These are phyloP conservation scores for Sebastes nivosus DNA, from an alignment of 2,797 vertebrate species.

Conservation along the genomic window DNA sequence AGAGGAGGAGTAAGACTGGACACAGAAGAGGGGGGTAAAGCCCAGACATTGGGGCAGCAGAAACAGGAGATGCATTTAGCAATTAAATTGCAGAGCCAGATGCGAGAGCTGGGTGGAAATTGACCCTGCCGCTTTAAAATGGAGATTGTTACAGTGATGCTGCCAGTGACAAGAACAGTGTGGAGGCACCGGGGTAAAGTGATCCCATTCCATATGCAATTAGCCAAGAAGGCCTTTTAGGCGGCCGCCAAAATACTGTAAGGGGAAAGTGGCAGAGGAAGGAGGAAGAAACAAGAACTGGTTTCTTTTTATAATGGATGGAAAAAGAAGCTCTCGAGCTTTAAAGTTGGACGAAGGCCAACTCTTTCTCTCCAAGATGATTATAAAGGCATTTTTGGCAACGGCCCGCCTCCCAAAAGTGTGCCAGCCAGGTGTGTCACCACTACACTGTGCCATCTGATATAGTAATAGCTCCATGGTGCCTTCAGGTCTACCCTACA, in stretches of 20 bases:
- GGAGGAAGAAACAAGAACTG: neutral
- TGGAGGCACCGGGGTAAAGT: constrained; percentile 70
- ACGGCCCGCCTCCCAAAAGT: neutral
- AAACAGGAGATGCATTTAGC: constrained; percentile 76
- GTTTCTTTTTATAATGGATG: neutral
- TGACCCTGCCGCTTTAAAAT: constrained; percentile 74
- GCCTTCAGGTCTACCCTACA: constrained; percentile 29
- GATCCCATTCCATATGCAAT: constrained; percentile 76
- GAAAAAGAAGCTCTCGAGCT: neutral
- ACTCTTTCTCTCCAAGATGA: neutral
- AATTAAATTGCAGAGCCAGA: constrained; percentile 72
- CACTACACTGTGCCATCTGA: constrained; percentile 38
- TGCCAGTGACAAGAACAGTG: constrained; percentile 54
- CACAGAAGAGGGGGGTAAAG: constrained; percentile 2
- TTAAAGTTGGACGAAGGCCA: neutral
- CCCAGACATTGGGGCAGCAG: constrained; percentile 37
- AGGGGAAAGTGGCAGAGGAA: neutral
- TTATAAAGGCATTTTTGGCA: constrained; percentile 12
- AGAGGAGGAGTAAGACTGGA: constrained; percentile 29
- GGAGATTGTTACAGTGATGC: constrained; percentile 71
- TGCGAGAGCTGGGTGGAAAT: constrained; percentile 69
- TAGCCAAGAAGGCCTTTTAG: constrained; percentile 69
- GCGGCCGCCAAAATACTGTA: constrained; percentile 28
- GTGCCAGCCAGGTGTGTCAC: constrained; percentile 27
- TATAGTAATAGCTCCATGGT: constrained; percentile 32